A percentile compares a stretch with the other conserved stretches of the same genome.
Conservation (phyloP, 2,888 invertebrate genomes). For the Drosophila emarginata region DNA sequence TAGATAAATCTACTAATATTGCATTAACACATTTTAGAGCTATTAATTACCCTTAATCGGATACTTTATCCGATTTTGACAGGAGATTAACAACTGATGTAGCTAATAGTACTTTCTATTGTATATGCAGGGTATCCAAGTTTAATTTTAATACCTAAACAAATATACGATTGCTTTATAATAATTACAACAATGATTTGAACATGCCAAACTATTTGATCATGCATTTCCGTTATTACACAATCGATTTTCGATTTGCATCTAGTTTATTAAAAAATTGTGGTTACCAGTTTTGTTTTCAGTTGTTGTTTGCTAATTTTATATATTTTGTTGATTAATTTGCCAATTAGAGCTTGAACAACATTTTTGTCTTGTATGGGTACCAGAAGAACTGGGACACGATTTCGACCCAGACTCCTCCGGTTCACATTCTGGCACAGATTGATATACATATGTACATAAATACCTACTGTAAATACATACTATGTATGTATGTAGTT, state of each 20-base stretch:
- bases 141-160: constrained; percentile 10
- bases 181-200: too few relatives aligned
- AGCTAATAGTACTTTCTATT: background rate
- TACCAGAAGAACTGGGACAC: constrained; percentile 36
- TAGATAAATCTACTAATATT: too few relatives aligned
- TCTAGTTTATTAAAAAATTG: constrained; percentile 25
- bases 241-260: constrained; percentile 40
- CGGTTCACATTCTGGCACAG: constrained; percentile 10
- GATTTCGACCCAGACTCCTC: constrained; percentile 36
- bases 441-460: constrained; percentile 30
- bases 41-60: too few relatives aligned
- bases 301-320: constrained; percentile 10
- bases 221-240: constrained; percentile 43
- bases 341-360: constrained; percentile 69
- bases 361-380: constrained; percentile 28
- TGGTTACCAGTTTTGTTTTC: constrained; percentile 27
- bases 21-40: too few relatives aligned
- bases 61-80: too few relatives aligned
- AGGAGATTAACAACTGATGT: too few relatives aligned
- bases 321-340: constrained; percentile 51
- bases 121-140: background rate
- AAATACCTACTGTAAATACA: constrained; percentile 21
- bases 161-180: constrained; percentile 28
- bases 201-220: constrained; percentile 36
- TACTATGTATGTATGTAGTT: constrained; percentile 10